These are phyloP conservation scores for Sitodiplosis mosellana DNA, from an alignment of 1,140 invertebrate species.

Conservation along the genomic window DNA sequence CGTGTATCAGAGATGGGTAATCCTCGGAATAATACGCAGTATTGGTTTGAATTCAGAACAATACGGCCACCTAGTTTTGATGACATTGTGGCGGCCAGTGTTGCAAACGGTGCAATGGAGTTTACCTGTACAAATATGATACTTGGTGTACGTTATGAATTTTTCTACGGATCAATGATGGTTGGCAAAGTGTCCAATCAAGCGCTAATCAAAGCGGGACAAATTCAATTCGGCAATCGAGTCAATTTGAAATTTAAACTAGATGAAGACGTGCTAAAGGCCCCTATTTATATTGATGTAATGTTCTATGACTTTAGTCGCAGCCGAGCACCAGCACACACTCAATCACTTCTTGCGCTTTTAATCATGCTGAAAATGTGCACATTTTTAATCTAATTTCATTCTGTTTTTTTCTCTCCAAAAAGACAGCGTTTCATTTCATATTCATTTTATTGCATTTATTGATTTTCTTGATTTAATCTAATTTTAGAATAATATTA, in stretches of 20 bases:
- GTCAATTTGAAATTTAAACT: slow-evolving; percentile 17
- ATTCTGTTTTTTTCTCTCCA: too few species aligned
- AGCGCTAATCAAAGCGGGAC: slow-evolving; percentile 10
- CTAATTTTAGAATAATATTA: too few species aligned
- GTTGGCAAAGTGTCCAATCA: slow-evolving; percentile 10
- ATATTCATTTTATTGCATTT: too few species aligned
- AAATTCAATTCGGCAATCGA: slow-evolving; percentile 12
- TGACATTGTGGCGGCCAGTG: slow-evolving; percentile 9
- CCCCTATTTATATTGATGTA: slow-evolving; percentile 14
- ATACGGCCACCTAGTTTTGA: slow-evolving; percentile 5
- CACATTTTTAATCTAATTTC: too few species aligned
- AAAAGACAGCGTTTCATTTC: too few species aligned
- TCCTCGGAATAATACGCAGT: slow-evolving; percentile 8
- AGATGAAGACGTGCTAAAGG: slow-evolving; percentile 10
- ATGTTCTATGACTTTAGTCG: slow-evolving; percentile 12
- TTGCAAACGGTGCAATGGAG: slow-evolving; percentile 4
- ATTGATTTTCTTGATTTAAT: too few species aligned
- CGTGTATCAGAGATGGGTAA: slow-evolving; percentile 15
- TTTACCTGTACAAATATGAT: slow-evolving; percentile 19
- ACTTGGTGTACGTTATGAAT: slow-evolving; percentile 16
- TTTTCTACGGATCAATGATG: slow-evolving; percentile 8
- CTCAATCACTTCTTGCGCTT: too few species aligned
- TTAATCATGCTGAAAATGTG: too few species aligned
- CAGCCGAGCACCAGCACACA: too few species aligned
- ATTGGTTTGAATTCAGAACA: slow-evolving; percentile 15